phyloP scores from a whole-genome alignment of 1,140 invertebrate genomes.

The Drosophila kurseongensis region DNA sequence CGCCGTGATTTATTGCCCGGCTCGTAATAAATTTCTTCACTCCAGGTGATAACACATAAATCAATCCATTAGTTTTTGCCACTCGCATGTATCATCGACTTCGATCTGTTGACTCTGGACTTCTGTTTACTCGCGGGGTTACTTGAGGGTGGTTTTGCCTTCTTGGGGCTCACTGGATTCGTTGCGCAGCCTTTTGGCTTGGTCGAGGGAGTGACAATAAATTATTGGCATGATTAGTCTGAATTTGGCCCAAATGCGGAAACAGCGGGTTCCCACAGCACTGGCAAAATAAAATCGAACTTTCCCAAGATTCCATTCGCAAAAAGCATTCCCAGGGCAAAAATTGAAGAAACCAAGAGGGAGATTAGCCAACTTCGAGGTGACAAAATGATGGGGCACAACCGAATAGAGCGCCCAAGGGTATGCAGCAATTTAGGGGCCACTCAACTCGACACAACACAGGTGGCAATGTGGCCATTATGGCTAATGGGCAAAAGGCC shows the following conservation, averaged over 20 bases:
- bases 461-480: conserved; percentile 82
- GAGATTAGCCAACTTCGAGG: conserved; percentile 60
- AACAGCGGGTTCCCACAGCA: conserved; percentile 60
- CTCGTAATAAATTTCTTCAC: conserved; percentile 78
- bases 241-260: conserved; percentile 62
- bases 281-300: conserved; percentile 29
- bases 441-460: conserved; percentile 46
- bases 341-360: conserved; percentile 57
- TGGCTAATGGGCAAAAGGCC: conserved; percentile 76
- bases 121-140: conserved; percentile 45
- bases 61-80: conserved; percentile 81
- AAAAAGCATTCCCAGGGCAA: conserved; percentile 58
- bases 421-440: conserved; percentile 57
- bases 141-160: conserved; percentile 11
- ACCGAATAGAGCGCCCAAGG: conserved; percentile 49
- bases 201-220: conserved; percentile 72
- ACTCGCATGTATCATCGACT: conserved; percentile 69
- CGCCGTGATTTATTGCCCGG: conserved; percentile 70
- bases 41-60: conserved; percentile 79
- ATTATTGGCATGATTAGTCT: conserved; percentile 81
- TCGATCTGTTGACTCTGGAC: conserved; percentile 71
- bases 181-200: conserved; percentile 64
- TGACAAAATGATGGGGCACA: conserved; percentile 49
- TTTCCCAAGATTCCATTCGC: conserved; percentile 60
- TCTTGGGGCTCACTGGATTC: conserved; percentile 29